Evolutionary conservation across 2,888 invertebrate genomes (phyloP).

Genomic region (Protodeltote pygarga): DNA sequence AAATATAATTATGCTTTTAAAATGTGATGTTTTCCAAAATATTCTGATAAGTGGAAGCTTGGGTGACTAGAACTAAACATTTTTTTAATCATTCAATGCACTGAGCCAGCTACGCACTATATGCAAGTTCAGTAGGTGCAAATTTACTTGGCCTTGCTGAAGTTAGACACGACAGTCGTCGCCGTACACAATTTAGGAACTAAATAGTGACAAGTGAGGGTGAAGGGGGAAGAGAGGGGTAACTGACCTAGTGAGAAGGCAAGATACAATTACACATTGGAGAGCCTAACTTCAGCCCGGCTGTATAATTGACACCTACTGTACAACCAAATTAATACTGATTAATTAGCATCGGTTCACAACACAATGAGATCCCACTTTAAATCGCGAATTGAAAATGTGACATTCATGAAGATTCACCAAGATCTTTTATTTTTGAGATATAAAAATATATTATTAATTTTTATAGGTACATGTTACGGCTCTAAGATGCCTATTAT

Average conservation of each 20-base stretch:
- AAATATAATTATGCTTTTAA: slow-evolving; percentile 48
- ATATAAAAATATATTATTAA: too few relatives aligned
- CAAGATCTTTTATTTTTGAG: neutral
- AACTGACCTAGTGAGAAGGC: too few relatives aligned
- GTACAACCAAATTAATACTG: slow-evolving; percentile 42
- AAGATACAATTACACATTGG: too few relatives aligned
- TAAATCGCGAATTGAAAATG: slow-evolving; percentile 2
- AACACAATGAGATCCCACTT: slow-evolving; percentile 23
- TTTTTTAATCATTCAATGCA: slow-evolving; percentile 57
- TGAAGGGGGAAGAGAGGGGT: too few relatives aligned
- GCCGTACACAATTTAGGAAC: too few relatives aligned
- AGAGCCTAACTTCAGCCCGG: too few relatives aligned
- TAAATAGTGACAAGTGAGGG: too few relatives aligned
- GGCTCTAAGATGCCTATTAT: too few relatives aligned
- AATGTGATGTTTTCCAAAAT: slow-evolving; percentile 69
- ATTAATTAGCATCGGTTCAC: slow-evolving; percentile 21
- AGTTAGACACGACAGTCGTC: too few relatives aligned
- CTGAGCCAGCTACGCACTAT: slow-evolving; percentile 38
- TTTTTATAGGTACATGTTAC: too few relatives aligned
- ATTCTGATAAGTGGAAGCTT: slow-evolving; percentile 66
- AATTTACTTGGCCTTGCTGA: too few relatives aligned
- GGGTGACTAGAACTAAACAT: slow-evolving; percentile 77
- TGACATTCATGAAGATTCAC: neutral
- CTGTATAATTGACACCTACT: too few relatives aligned
- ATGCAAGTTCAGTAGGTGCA: neutral